phyloP scores from a whole-genome alignment of 92 coral and sea anemone genomes.

The Metridium senile region DNA sequence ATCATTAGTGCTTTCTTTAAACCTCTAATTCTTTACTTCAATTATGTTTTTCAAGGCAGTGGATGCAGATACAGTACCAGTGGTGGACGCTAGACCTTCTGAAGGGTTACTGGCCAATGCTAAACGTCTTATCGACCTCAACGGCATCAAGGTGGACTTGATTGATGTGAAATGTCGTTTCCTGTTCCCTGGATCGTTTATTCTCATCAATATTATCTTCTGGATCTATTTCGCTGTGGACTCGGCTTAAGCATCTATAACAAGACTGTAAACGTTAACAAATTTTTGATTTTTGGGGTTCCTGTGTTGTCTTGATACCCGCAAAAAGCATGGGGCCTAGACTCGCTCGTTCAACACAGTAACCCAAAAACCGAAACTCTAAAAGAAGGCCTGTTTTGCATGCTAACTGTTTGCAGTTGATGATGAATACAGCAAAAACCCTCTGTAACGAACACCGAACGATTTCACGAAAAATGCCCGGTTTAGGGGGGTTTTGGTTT shows the following conservation, averaged over 20 bases:
- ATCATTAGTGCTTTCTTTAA: too few species aligned
- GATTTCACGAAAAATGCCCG: too few species aligned
- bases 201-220: slow-evolving; percentile 54
- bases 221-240: slow-evolving; percentile 61
- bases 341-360: too few species aligned
- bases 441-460: too few species aligned
- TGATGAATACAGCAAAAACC: too few species aligned
- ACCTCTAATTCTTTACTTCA: too few species aligned
- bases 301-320: background rate
- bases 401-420: too few species aligned
- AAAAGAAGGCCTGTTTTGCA: too few species aligned
- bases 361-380: too few species aligned
- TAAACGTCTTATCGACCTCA: background rate
- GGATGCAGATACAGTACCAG: slow-evolving; percentile 7
- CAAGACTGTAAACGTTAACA: too few species aligned
- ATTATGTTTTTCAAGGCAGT: background rate
- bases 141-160: slow-evolving; percentile 50
- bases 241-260: slow-evolving; percentile 28
- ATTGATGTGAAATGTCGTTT: slow-evolving; percentile 61
- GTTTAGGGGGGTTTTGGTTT: too few species aligned
- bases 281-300: background rate
- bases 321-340: background rate
- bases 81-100: background rate
- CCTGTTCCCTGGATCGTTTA: slow-evolving; percentile 63
- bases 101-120: slow-evolving; percentile 1